Conservation (phyloP, 2,888 invertebrate genomes). For the Encarsia formosa region DNA sequence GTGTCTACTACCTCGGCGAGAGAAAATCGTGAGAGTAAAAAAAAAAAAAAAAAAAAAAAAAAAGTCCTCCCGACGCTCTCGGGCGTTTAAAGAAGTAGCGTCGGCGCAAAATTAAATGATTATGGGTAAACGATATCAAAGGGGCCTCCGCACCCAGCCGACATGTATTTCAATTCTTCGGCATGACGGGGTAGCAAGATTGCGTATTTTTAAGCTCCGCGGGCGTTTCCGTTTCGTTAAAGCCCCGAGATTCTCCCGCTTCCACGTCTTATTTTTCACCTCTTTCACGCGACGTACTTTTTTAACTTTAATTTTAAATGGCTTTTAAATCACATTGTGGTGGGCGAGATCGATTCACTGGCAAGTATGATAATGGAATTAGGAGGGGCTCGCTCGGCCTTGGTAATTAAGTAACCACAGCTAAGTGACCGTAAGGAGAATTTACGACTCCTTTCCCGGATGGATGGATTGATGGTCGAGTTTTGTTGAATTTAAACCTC, state of each 20-base stretch:
- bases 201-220: conserved; percentile 51
- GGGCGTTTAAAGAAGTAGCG: conserved; percentile 28
- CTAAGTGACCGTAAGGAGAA: conserved; percentile 25
- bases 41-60: too few species aligned
- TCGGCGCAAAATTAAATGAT: conserved; percentile 49
- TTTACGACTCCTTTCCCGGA: conserved; percentile 13
- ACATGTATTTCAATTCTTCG: conserved; percentile 52
- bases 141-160: conserved; percentile 33
- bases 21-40: too few species aligned
- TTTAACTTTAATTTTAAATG: conserved; percentile 14
- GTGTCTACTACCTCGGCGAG: too few species aligned
- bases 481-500: too few species aligned
- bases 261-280: background rate
- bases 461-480: background rate
- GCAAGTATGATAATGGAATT: background rate
- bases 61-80: too few species aligned
- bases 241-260: conserved; percentile 30
- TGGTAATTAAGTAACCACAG: conserved; percentile 25
- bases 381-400: background rate
- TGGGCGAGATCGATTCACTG: too few species aligned
- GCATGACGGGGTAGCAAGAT: conserved; percentile 50
- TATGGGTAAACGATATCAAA: conserved; percentile 53
- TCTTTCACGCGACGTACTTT: background rate
- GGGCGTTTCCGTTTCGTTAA: conserved; percentile 49
- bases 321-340: conserved; percentile 15